phyloP scores from a whole-genome alignment of 2,113 vertebrate species.

The Bolborhynchus lineola region DNA sequence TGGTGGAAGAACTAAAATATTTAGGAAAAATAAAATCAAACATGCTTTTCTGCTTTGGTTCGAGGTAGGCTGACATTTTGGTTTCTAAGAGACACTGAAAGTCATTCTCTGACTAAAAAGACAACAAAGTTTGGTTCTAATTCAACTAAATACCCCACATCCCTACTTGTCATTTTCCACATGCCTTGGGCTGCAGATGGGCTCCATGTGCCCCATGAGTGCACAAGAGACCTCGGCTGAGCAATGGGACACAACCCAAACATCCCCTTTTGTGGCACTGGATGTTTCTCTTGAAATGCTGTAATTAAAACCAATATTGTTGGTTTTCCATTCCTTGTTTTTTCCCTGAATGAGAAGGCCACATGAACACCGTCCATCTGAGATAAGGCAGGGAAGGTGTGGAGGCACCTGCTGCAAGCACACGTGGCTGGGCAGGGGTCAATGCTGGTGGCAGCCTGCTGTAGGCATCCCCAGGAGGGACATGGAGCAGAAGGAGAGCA shows the following conservation, averaged over 20 bases:
- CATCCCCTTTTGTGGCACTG: neutral
- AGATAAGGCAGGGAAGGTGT: neutral
- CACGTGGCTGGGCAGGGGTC: fast-evolving
- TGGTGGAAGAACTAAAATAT: neutral
- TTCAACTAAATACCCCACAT: neutral
- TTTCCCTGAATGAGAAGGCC: neutral
- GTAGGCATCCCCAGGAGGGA: neutral
- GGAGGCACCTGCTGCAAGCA: neutral
- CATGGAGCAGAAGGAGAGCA: neutral
- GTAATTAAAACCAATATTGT: fast-evolving
- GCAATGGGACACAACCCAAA: neutral
- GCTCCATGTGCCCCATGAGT: fast-evolving
- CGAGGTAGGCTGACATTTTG: neutral
- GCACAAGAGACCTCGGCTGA: fast-evolving
- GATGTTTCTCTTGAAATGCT: neutral
- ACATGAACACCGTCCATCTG: neutral
- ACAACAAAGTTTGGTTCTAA: neutral
- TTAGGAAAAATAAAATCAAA: neutral
- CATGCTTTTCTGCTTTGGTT: neutral
- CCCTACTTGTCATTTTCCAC: neutral
- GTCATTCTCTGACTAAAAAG: neutral
- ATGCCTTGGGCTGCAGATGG: neutral
- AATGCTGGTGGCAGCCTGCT: neutral
- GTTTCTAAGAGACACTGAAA: neutral
- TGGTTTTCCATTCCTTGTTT: fast-evolving